Percentiles rank a stretch among this genome's conserved stretches.
phyloP scores from a whole-genome alignment of 2,888 invertebrate genomes.

The Pachycephus smyrnensis region DNA sequence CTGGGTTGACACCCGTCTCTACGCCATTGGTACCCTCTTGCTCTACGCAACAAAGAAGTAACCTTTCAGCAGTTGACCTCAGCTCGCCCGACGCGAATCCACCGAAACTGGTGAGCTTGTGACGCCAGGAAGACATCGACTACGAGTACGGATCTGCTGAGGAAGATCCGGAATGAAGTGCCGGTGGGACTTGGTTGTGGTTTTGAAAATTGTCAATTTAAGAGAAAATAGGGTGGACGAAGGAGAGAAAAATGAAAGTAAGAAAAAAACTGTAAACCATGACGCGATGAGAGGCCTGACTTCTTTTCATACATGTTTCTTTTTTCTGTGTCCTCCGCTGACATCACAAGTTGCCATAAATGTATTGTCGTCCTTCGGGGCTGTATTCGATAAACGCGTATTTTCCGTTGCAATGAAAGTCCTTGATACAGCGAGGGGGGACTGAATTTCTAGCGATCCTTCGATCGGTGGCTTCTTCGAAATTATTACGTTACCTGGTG shows the following conservation, averaged over 20 bases:
- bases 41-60: constrained; percentile 81
- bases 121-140: constrained; percentile 67
- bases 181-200: not conserved
- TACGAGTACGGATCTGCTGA: constrained; percentile 45
- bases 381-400: constrained; percentile 1
- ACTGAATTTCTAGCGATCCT: constrained; percentile 12
- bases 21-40: constrained; percentile 78
- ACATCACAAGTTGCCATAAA: constrained; percentile 54
- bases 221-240: constrained; percentile 21
- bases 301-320: constrained; percentile 8
- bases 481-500: not conserved
- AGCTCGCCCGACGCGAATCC: constrained; percentile 82
- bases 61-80: constrained; percentile 72
- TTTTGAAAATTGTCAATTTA: constrained; percentile 11
- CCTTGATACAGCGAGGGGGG: constrained; percentile 12
- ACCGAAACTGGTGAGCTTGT: constrained; percentile 87
- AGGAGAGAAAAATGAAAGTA: not conserved
- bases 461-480: not conserved
- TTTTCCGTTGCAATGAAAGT: constrained; percentile 12
- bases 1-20: constrained; percentile 89
- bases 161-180: constrained; percentile 48
- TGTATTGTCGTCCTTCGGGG: constrained; percentile 27
- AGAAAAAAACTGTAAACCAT: constrained; percentile 26
- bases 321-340: constrained; percentile 26
- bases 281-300: constrained; percentile 32